Evolutionary conservation across 2,888 invertebrate species (phyloP).

Genomic region (Ennomos fuscantarius): DNA sequence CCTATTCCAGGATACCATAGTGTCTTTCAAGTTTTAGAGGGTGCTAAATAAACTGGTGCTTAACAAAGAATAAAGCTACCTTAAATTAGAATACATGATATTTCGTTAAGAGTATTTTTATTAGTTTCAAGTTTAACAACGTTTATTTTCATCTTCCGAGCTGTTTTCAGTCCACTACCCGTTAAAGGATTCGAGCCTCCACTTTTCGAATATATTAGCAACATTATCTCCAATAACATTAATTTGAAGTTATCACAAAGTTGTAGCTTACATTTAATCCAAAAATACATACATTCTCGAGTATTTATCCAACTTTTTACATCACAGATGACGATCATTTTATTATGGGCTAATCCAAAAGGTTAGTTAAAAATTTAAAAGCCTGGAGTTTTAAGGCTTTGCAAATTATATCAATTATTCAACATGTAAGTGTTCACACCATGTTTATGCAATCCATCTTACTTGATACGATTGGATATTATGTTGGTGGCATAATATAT

Average conservation of each 20-base stretch:
- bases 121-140: conserved; percentile 15
- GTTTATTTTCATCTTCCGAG: conserved; percentile 5
- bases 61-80: conserved; percentile 38
- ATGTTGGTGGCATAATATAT: too few relatives aligned
- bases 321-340: conserved; percentile 47
- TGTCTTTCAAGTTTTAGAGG: conserved; percentile 48
- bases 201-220: conserved; percentile 1
- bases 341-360: not conserved
- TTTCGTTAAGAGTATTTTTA: conserved; percentile 23
- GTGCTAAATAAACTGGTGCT: conserved; percentile 67
- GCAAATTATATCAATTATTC: too few relatives aligned
- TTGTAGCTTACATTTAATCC: conserved; percentile 37
- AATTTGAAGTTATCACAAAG: conserved; percentile 24
- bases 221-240: conserved; percentile 16
- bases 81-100: conserved; percentile 22
- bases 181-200: conserved; percentile 7
- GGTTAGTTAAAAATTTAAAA: conserved; percentile 35
- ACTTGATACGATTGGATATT: too few relatives aligned
- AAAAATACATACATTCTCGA: conserved; percentile 59
- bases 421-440: too few relatives aligned
- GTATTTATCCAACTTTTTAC: conserved; percentile 49
- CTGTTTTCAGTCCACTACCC: conserved; percentile 18
- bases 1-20: conserved; percentile 18
- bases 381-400: not conserved
- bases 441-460: too few relatives aligned